Evolutionary conservation across 1,140 invertebrate genomes (phyloP).

Genomic region (Andricus grossulariae): DNA sequence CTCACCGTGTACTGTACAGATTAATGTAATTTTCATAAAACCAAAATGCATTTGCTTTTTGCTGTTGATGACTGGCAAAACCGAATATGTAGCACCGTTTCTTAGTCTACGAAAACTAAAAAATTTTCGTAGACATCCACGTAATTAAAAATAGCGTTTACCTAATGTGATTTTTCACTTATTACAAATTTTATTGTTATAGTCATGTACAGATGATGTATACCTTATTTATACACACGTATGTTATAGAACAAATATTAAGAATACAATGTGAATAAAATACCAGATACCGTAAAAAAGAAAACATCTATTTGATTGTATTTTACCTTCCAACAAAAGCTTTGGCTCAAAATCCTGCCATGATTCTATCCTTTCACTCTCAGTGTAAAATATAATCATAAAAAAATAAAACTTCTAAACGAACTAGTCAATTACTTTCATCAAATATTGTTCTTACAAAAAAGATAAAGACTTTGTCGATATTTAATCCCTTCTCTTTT

Average conservation of each 20-base stretch:
- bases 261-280: conserved; percentile 66
- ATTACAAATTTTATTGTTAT: conserved; percentile 63
- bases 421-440: conserved; percentile 51
- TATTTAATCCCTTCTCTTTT: conserved; percentile 28
- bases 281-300: conserved; percentile 58
- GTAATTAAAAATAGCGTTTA: background rate
- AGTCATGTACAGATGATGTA: conserved; percentile 65
- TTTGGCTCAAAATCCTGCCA: conserved; percentile 27
- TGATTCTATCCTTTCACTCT: conserved; percentile 42
- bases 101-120: background rate
- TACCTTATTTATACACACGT: conserved; percentile 62
- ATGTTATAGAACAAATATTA: conserved; percentile 64
- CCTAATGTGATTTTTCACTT: conserved; percentile 44
- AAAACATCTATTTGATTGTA: conserved; percentile 38
- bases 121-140: background rate
- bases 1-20: background rate
- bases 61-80: background rate
- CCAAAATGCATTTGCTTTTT: background rate
- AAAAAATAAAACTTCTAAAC: conserved; percentile 54
- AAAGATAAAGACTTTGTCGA: conserved; percentile 31
- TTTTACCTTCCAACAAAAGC: conserved; percentile 39
- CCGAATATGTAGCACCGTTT: background rate
- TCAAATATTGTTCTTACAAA: conserved; percentile 53
- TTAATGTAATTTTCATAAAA: conserved; percentile 11
- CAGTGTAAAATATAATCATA: conserved; percentile 48